phyloP scores from a whole-genome alignment of 1,140 invertebrate genomes.

The Anoplophora glabripennis region DNA sequence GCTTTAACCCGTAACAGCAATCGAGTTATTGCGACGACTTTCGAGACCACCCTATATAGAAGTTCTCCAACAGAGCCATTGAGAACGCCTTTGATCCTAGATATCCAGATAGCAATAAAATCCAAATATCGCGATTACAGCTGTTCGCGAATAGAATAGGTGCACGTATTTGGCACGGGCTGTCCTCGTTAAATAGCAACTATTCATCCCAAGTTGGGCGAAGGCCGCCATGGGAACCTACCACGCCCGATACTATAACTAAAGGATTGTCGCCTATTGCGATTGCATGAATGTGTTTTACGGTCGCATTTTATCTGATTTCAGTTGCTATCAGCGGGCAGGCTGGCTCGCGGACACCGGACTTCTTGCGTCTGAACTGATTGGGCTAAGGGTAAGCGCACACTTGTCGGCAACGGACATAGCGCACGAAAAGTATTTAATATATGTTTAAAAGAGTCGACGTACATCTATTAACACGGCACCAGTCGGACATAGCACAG shows the following conservation, averaged over 20 bases:
- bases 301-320: constrained; percentile 21
- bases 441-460: too few relatives aligned
- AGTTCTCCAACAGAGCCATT: too few relatives aligned
- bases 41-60: too few relatives aligned
- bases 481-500: too few relatives aligned
- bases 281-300: constrained; percentile 8
- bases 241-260: constrained; percentile 18
- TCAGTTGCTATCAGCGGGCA: constrained; percentile 13
- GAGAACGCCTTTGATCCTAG: background rate
- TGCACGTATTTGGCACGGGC: constrained; percentile 15
- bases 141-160: constrained; percentile 1
- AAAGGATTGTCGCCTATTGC: constrained; percentile 17
- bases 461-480: too few relatives aligned
- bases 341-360: constrained; percentile 5
- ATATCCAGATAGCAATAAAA: background rate
- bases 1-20: too few relatives aligned
- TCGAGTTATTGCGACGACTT: too few relatives aligned
- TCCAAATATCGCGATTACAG: background rate
- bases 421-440: too few relatives aligned
- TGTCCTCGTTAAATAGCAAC: constrained; percentile 15
- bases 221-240: constrained; percentile 14
- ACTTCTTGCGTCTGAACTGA: too few relatives aligned
- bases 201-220: constrained; percentile 13
- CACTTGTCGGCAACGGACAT: too few relatives aligned
- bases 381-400: too few relatives aligned